Evolutionary conservation across 2,797 vertebrate species (phyloP).

Genomic region (Sebastes taczanowskii): DNA sequence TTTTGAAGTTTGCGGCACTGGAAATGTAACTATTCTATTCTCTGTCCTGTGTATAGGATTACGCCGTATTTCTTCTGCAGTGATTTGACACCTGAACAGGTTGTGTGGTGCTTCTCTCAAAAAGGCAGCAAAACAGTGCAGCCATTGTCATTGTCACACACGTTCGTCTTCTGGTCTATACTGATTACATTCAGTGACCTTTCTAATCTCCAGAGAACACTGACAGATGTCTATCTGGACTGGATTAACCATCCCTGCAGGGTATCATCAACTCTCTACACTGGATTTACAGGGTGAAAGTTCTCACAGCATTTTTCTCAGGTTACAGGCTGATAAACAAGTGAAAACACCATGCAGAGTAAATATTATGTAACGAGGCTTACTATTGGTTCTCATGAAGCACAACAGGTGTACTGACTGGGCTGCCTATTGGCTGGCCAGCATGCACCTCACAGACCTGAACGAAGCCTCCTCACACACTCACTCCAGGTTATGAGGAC

Average conservation of each 20-base stretch:
- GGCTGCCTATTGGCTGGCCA: constrained; percentile 7
- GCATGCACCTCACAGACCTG: constrained; percentile 2
- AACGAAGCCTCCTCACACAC: neutral
- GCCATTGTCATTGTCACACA: neutral
- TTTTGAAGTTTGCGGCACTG: neutral
- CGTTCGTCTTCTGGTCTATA: neutral
- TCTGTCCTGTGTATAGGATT: neutral
- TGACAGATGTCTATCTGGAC: constrained; percentile 5
- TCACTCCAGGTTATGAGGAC: neutral
- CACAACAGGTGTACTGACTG: constrained; percentile 47
- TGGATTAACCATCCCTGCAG: neutral
- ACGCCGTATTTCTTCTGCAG: neutral
- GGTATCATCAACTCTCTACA: neutral
- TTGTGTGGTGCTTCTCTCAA: neutral
- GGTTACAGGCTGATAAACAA: neutral
- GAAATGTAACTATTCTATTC: neutral
- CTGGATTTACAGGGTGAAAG: neutral
- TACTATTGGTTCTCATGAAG: constrained; percentile 14
- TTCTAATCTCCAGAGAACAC: neutral
- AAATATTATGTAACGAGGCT: neutral
- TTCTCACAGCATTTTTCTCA: neutral
- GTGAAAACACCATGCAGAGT: neutral
- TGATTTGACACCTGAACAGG: neutral
- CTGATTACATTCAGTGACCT: constrained; percentile 9
- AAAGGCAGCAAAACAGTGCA: neutral